Evolutionary conservation across 2,888 invertebrate genomes (phyloP).

Genomic region (Deilephila elpenor): DNA sequence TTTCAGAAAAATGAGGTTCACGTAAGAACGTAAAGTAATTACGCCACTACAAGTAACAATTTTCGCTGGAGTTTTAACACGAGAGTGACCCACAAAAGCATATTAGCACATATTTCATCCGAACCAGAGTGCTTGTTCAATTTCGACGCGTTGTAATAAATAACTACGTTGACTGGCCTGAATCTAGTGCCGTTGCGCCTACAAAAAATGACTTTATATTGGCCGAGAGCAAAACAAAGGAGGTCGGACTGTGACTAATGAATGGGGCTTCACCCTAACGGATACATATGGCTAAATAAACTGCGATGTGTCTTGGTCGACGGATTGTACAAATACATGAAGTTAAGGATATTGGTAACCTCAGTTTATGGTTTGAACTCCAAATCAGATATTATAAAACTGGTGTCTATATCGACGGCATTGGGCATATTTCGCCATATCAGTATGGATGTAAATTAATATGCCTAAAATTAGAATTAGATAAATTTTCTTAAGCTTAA

Average conservation of each 20-base stretch:
- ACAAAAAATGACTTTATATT: conserved; percentile 47
- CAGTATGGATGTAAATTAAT: no score
- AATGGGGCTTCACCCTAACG: conserved; percentile 25
- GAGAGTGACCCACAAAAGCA: conserved; percentile 11
- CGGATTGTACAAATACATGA: no score
- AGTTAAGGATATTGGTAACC: no score
- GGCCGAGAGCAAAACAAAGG: conserved; percentile 43
- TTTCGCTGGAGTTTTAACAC: neutral
- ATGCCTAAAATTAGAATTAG: no score
- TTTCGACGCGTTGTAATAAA: conserved; percentile 36
- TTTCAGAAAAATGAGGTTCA: conserved; percentile 6
- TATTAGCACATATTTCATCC: conserved; percentile 9
- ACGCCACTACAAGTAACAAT: neutral
- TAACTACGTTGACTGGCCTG: conserved; percentile 41
- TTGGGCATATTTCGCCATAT: no score
- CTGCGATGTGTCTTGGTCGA: neutral
- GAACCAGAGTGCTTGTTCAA: conserved; percentile 24
- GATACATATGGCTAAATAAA: neutral
- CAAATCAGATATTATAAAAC: no score
- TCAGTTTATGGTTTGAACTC: no score
- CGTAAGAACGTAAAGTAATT: neutral
- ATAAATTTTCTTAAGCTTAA: no score
- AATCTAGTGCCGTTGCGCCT: conserved; percentile 30
- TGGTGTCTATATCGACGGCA: no score
- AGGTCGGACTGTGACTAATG: conserved; percentile 42